Evolutionary conservation across 2,113 vertebrate species (phyloP).

Genomic region (Centropristis striata): DNA sequence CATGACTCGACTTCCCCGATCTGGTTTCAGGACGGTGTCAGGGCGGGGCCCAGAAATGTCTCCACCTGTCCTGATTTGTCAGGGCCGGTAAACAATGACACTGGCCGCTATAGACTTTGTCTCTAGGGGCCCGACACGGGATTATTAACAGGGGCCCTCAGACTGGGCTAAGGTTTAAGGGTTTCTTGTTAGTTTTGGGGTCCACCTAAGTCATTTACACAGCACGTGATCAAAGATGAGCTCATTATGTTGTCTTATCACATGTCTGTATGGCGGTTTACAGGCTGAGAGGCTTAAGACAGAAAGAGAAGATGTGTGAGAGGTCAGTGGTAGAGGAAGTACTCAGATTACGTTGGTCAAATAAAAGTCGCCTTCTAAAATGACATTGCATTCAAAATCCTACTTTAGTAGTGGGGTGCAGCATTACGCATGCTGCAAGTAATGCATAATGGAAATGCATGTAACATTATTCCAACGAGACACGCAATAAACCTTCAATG

Average conservation of each 20-base stretch:
- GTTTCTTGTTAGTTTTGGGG: slow-evolving; percentile 62
- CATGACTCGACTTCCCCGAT: slow-evolving; percentile 80
- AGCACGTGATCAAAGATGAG: slow-evolving; percentile 50
- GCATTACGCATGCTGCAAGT: too few species aligned
- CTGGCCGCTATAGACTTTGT: slow-evolving; percentile 21
- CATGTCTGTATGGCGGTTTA: slow-evolving; percentile 9
- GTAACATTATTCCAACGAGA: too few species aligned
- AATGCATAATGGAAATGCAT: too few species aligned
- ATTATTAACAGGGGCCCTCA: slow-evolving; percentile 32
- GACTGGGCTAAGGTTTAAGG: slow-evolving; percentile 25
- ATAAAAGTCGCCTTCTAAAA: background rate
- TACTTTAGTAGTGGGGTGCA: background rate
- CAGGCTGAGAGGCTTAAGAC: slow-evolving; percentile 13
- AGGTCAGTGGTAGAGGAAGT: background rate
- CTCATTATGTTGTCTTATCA: slow-evolving; percentile 48
- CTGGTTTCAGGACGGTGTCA: slow-evolving; percentile 76
- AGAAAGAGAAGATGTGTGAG: background rate
- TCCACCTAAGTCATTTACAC: slow-evolving; percentile 45
- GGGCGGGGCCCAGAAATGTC: slow-evolving; percentile 56
- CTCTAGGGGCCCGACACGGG: slow-evolving; percentile 30
- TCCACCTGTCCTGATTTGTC: slow-evolving; percentile 87
- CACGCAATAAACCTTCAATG: too few species aligned
- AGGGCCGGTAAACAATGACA: slow-evolving; percentile 67
- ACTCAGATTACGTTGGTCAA: background rate
- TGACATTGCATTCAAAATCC: background rate